Conservation (phyloP, 2,113 vertebrate species). For the Ahaetulla prasina region DNA sequence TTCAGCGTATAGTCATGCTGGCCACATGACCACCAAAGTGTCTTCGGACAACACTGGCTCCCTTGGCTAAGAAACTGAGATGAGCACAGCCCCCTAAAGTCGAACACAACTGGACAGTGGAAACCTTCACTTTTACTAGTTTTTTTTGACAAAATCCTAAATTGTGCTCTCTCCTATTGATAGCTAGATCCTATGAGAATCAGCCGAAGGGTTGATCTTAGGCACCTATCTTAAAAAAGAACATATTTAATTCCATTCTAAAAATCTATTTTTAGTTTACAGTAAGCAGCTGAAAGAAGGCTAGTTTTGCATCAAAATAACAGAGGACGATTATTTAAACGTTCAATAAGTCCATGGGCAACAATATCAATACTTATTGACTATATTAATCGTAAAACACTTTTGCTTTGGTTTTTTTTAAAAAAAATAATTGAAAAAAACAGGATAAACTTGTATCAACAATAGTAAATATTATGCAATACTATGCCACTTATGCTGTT, state of each 20-base stretch:
- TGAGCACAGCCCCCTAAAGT: too few relatives aligned
- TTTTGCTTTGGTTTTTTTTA: not conserved
- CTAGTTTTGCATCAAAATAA: not conserved
- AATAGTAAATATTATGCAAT: not conserved
- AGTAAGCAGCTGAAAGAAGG: slow-evolving; percentile 38
- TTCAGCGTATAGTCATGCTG: too few relatives aligned
- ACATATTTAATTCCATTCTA: slow-evolving; percentile 13
- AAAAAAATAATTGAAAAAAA: not conserved
- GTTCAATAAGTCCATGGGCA: not conserved
- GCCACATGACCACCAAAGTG: too few relatives aligned
- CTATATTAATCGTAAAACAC: not conserved
- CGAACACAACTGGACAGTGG: too few relatives aligned
- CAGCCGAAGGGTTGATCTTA: slow-evolving; percentile 44
- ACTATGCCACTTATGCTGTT: not conserved
- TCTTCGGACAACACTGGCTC: too few relatives aligned
- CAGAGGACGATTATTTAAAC: not conserved
- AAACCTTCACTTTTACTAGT: not conserved
- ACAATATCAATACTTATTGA: not conserved
- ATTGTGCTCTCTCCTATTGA: slow-evolving; percentile 18
- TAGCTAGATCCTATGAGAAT: slow-evolving; percentile 6
- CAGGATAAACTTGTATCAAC: not conserved
- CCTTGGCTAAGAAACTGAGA: too few relatives aligned
- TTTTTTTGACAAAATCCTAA: slow-evolving; percentile 6
- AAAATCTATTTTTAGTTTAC: slow-evolving; percentile 65
- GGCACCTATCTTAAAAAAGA: slow-evolving; percentile 51